A percentile compares a stretch with the other conserved stretches of the same genome.
phyloP scores from a whole-genome alignment of 2,797 vertebrate genomes.

The Sus cebifrons region DNA sequence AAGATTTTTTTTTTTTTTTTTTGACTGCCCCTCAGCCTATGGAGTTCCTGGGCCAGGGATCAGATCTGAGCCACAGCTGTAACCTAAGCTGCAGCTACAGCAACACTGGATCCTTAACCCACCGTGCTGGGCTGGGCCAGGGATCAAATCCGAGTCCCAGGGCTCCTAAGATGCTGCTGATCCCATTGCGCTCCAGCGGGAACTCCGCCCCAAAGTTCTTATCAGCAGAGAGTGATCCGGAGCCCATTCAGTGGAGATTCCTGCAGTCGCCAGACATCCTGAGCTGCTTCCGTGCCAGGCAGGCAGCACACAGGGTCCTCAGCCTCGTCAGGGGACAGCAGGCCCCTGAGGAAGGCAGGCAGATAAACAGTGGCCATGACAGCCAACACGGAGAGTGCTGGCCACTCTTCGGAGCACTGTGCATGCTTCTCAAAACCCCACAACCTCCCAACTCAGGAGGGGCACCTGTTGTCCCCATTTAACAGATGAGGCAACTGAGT shows the following conservation, averaged over 20 bases:
- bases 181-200: no score
- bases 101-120: no score
- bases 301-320: background rate
- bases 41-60: no score
- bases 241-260: background rate
- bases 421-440: background rate
- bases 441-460: background rate
- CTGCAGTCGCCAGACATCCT: background rate
- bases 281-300: background rate
- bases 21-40: no score
- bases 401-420: background rate
- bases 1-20: no score
- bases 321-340: background rate
- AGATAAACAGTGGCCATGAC: background rate
- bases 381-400: background rate
- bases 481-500: background rate
- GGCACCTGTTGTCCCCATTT: background rate
- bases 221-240: background rate
- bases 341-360: background rate
- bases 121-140: no score
- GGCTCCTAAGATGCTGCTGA: no score
- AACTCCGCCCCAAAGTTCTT: background rate
- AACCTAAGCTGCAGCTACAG: no score
- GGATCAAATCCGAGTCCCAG: no score
- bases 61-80: no score